phyloP scores from a whole-genome alignment of 2,888 invertebrate genomes.

The Acanthacorydalis orientalis region DNA sequence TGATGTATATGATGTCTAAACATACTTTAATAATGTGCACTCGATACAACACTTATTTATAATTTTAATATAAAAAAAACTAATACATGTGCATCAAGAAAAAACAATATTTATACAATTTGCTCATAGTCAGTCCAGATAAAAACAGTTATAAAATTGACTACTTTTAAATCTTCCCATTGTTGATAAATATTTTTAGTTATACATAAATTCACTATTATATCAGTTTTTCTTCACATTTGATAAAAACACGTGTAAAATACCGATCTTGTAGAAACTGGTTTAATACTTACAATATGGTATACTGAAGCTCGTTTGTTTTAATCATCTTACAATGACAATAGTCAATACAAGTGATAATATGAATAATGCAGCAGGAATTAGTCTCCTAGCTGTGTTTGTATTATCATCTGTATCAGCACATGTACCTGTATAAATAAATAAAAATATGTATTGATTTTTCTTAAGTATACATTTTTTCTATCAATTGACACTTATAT shows the following conservation, averaged over 20 bases:
- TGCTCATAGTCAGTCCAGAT: background rate
- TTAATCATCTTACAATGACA: conserved; percentile 20
- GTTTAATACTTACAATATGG: conserved; percentile 6
- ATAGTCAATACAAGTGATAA: conserved; percentile 13
- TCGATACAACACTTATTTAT: too few species aligned
- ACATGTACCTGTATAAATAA: conserved; percentile 16
- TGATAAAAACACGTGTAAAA: conserved; percentile 1
- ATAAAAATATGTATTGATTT: too few species aligned
- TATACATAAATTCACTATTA: conserved; percentile 2
- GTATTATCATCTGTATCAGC: conserved; percentile 15
- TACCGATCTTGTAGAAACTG: background rate
- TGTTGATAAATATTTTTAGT: conserved; percentile 2
- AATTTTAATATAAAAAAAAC: too few species aligned
- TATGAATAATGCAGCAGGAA: conserved; percentile 16
- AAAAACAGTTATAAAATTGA: conserved; percentile 6
- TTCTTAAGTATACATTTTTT: too few species aligned
- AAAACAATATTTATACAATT: too few species aligned
- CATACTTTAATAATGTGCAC: too few species aligned
- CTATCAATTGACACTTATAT: background rate
- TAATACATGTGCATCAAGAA: too few species aligned
- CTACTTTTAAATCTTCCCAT: conserved; percentile 2
- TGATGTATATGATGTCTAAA: too few species aligned
- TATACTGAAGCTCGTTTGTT: conserved; percentile 10
- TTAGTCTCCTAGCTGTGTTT: conserved; percentile 13
- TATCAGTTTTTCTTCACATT: conserved; percentile 2